A percentile compares a stretch with the other conserved stretches of the same genome.
phyloP scores from a whole-genome alignment of 2,113 vertebrate species.

The Lutjanus erythropterus region DNA sequence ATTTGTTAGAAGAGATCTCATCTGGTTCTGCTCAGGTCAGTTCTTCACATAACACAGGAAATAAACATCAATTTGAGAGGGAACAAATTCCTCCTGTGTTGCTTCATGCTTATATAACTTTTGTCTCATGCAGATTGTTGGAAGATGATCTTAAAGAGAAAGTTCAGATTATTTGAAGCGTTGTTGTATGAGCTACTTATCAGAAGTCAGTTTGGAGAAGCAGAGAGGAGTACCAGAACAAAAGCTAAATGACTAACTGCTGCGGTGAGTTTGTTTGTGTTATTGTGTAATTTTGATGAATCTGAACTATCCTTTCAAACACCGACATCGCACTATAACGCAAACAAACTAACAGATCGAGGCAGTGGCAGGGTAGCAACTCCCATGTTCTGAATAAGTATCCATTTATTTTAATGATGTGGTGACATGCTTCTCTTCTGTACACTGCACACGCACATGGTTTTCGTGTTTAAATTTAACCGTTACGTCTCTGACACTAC shows the following conservation, averaged over 20 bases:
- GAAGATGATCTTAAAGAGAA: not conserved
- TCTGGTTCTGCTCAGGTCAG: slow-evolving; percentile 99
- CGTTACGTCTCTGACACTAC: not conserved
- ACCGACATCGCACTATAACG: too few species aligned
- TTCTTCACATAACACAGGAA: not conserved
- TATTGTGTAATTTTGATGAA: too few species aligned
- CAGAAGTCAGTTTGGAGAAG: too few species aligned
- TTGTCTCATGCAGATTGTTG: not conserved
- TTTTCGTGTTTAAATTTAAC: not conserved
- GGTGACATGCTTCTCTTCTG: not conserved
- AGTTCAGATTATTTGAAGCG: too few species aligned
- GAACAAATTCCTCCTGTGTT: not conserved
- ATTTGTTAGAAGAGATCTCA: slow-evolving; percentile 95
- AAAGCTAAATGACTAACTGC: too few species aligned
- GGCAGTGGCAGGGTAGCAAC: too few species aligned
- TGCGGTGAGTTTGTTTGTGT: too few species aligned
- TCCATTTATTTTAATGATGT: not conserved
- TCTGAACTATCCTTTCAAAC: too few species aligned
- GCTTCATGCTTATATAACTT: not conserved
- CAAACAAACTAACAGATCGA: too few species aligned
- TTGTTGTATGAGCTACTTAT: too few species aligned
- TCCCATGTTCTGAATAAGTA: too few species aligned
- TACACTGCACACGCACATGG: not conserved
- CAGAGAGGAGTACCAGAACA: too few species aligned
- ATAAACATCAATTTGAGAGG: not conserved